Percentiles rank a stretch among this genome's conserved stretches.
phyloP scores from a whole-genome alignment of 2,797 vertebrate genomes.

The Gobionotothen gibberifrons region DNA sequence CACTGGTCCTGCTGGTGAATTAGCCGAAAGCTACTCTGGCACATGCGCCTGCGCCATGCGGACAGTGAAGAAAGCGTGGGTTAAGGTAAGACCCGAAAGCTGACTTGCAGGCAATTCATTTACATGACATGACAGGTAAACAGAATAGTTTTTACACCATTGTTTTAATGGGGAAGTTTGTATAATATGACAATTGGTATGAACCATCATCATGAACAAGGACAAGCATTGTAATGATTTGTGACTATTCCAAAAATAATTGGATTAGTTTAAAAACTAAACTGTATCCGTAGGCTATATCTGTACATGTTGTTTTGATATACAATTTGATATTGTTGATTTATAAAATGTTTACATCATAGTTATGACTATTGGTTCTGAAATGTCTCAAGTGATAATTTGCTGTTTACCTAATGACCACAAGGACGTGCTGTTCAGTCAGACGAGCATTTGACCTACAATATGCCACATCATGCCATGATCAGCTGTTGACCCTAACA shows the following conservation, averaged over 20 bases:
- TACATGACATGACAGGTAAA: no score
- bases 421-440: background rate
- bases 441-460: no score
- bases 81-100: background rate
- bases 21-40: background rate
- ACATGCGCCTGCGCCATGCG: conserved; percentile 1
- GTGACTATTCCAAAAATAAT: background rate
- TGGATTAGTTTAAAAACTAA: background rate
- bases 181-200: background rate
- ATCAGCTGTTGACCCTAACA: no score
- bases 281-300: background rate
- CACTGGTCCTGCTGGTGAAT: background rate
- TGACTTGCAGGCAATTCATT: background rate
- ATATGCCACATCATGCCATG: no score
- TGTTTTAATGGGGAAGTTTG: background rate
- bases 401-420: background rate
- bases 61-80: background rate
- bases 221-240: background rate
- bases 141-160: background rate
- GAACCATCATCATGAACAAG: background rate
- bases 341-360: no score
- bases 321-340: background rate
- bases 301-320: background rate
- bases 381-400: background rate
- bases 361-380: no score